Percentiles rank a stretch among this genome's conserved stretches.
Conservation (phyloP, 1,140 invertebrate genomes). For the Zophobas atratus region DNA sequence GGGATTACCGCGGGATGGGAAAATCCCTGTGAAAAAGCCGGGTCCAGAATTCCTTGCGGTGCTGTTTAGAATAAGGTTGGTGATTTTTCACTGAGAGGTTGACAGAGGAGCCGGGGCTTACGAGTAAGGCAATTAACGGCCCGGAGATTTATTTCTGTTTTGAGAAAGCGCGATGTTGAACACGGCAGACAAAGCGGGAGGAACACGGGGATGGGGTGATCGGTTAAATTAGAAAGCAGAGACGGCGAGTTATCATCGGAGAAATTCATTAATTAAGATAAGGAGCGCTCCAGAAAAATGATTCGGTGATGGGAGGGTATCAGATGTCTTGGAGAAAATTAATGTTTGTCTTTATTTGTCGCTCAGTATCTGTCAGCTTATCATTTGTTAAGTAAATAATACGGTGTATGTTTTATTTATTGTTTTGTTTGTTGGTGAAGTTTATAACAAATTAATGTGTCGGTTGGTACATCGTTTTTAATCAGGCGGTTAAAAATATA, state of each 20-base stretch:
- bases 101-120: slow-evolving; percentile 18
- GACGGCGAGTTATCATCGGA: neutral
- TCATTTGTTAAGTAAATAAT: no score
- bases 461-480: no score
- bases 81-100: slow-evolving; percentile 30
- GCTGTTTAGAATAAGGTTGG: neutral
- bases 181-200: neutral
- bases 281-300: no score
- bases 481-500: no score
- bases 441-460: no score
- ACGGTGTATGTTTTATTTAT: no score
- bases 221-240: neutral
- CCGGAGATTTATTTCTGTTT: slow-evolving; percentile 22
- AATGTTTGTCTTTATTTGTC: no score
- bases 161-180: neutral
- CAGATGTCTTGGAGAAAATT: no score
- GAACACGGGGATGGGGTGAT: neutral
- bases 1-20: neutral
- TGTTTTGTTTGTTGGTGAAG: no score
- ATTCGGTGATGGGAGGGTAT: no score
- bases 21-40: neutral
- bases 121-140: slow-evolving; percentile 15
- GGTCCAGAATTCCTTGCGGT: slow-evolving; percentile 8
- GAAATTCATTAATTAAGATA: no score
- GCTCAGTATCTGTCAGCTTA: no score